Evolutionary conservation across 2,888 invertebrate species (phyloP), one percentile per base, ranked within the genome.

Genomic region (Drosophila fungiperda): DNA sequence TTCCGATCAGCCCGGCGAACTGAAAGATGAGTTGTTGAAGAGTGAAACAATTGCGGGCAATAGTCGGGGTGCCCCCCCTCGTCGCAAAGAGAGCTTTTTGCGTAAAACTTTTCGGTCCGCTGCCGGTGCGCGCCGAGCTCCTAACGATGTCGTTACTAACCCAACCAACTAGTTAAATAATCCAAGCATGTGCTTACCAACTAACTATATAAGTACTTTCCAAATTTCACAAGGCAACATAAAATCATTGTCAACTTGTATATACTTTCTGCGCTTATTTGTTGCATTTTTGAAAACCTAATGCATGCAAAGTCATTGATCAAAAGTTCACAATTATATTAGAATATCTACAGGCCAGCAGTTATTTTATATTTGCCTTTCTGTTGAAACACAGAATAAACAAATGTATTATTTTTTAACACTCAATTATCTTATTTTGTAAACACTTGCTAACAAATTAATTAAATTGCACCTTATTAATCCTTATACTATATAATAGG

Each of bases 71-170:
- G 66, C 76, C 48, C 75, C 77, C 75, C 58, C 85, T 29, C 90
- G 90, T 6, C 91, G 92, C 66, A 93, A 93, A 71, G 90, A 93
- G 78, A 94, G 94, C 91, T 94, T 94, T 88, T 91, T 94, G 76
- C 93, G 93, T 74, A 93, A 93, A 91, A 94, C 92, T 52, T 91
- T 93, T 79, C 91, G 90, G 80, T 92, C 93, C 82, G 89, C 91
- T 78, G 92, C 93, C 89, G 85, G 90, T 80, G 89, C 83, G 66
- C 91, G 68, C 78, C 92, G 87, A 50, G 73, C 76, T 57, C 80
- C 58, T 20, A 78, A 82, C 71, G 85, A 89, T 76, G 77, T 69
- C 78, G 83, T 87, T 75, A 89, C 91, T 92, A 84, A 84, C 78
- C 76, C 57, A 67, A 50, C 66, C 36, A 73, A 40, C 49, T 73